Evolutionary conservation across 2,113 vertebrate genomes (phyloP).

Genomic region (Phodopus roborovskii): DNA sequence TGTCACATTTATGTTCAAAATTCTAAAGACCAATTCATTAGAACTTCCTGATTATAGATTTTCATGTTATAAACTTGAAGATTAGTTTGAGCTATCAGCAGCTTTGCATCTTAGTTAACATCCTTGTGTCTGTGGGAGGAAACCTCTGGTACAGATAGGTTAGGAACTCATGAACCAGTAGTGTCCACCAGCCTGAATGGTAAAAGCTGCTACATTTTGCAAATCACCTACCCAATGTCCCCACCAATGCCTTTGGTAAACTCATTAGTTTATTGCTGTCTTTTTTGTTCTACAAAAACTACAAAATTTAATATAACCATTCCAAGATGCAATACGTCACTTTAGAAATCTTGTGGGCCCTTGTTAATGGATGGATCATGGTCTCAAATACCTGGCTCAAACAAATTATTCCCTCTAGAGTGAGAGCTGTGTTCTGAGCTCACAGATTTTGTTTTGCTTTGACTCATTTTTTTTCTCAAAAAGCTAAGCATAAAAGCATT

Average conservation of each 20-base stretch:
- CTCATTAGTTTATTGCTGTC: not conserved
- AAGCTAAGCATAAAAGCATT: not conserved
- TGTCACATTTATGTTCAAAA: not conserved
- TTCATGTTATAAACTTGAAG: no score
- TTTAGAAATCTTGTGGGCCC: no score
- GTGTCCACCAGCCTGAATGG: not conserved
- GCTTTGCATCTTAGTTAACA: not conserved
- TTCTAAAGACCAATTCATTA: not conserved
- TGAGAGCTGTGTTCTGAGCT: not conserved
- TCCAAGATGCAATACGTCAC: not conserved
- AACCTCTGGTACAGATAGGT: not conserved
- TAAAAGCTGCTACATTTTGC: not conserved
- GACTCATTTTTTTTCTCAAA: not conserved
- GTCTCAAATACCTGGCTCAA: no score
- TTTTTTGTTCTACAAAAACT: not conserved
- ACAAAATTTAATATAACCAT: not conserved
- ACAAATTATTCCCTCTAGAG: not conserved
- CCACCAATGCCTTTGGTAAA: not conserved
- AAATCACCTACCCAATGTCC: not conserved
- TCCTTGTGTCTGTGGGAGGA: not conserved
- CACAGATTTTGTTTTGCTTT: not conserved
- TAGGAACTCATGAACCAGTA: not conserved
- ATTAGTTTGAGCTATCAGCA: not conserved
- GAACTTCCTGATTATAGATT: not conserved
- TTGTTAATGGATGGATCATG: not conserved